phyloP scores from a whole-genome alignment of 2,113 vertebrate species.

The Phrynocephalus versicolor region DNA sequence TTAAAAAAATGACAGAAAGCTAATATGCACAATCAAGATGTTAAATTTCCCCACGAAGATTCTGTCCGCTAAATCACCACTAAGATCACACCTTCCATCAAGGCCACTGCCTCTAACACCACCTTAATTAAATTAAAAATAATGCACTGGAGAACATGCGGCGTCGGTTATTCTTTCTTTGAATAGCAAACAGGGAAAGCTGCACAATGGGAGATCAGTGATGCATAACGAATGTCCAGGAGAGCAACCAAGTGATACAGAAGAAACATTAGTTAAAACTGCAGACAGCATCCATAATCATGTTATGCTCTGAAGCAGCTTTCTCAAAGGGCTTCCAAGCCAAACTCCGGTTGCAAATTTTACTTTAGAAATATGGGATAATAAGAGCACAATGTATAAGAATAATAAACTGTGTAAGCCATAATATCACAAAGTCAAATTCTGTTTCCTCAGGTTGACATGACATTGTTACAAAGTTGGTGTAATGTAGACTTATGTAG shows the following conservation, averaged over 20 bases:
- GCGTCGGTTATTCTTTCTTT: slow-evolving; percentile 56
- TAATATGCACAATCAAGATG: background rate
- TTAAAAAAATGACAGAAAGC: background rate
- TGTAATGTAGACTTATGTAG: too few relatives aligned
- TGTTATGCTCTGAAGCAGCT: slow-evolving; percentile 9
- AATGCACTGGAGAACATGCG: background rate
- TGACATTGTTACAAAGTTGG: too few relatives aligned
- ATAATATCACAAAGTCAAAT: too few relatives aligned
- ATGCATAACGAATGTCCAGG: slow-evolving; percentile 63
- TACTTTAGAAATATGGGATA: background rate
- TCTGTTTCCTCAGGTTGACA: too few relatives aligned
- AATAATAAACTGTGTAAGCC: too few relatives aligned
- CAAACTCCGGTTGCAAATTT: background rate
- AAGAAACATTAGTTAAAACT: slow-evolving; percentile 63
- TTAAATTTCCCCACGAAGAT: background rate
- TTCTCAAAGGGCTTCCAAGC: background rate
- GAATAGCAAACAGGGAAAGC: slow-evolving; percentile 59
- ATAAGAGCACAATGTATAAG: too few relatives aligned
- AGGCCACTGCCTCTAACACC: background rate
- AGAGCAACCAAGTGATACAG: slow-evolving; percentile 54
- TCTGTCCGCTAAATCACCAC: background rate
- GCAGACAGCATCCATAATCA: slow-evolving; percentile 36
- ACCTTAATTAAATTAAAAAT: slow-evolving; percentile 50
- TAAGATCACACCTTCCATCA: background rate
- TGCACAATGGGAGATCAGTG: slow-evolving; percentile 61